Evolutionary conservation across 2,797 vertebrate species (phyloP).

Genomic region (Amniataba percoides): DNA sequence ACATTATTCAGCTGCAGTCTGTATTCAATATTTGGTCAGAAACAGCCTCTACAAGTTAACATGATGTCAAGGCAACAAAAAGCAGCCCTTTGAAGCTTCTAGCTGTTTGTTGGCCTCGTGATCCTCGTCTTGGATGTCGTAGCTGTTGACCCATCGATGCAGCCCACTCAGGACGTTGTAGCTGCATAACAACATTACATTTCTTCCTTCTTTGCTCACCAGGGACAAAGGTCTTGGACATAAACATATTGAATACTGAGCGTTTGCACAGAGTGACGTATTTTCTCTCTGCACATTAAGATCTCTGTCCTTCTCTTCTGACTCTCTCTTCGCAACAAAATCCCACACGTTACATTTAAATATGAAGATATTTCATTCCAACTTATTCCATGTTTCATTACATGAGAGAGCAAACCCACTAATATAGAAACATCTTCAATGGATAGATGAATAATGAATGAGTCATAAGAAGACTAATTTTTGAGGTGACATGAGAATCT

Average conservation of each 20-base stretch:
- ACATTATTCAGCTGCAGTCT: neutral
- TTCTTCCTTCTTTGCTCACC: too few relatives aligned
- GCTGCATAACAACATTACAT: too few relatives aligned
- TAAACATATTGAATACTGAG: neutral
- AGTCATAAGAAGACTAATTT: constrained; percentile 12
- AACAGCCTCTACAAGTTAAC: too few relatives aligned
- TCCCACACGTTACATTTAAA: neutral
- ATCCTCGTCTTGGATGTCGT: too few relatives aligned
- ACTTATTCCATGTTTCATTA: neutral
- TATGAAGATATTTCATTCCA: neutral
- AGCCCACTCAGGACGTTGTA: too few relatives aligned
- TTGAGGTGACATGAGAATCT: constrained; percentile 12
- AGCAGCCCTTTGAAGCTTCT: too few relatives aligned
- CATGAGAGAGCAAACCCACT: neutral
- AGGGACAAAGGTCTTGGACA: neutral
- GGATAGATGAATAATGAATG: constrained; percentile 37
- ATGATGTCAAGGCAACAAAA: too few relatives aligned
- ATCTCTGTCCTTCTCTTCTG: neutral
- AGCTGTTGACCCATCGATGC: too few relatives aligned
- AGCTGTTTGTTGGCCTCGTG: too few relatives aligned
- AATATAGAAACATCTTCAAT: constrained; percentile 9
- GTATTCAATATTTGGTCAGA: neutral
- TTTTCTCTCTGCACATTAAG: neutral
- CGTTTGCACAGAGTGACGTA: neutral
- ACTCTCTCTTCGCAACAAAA: neutral